Conservation (phyloP, 2,113 vertebrate genomes). For the Perccottus glenii region DNA sequence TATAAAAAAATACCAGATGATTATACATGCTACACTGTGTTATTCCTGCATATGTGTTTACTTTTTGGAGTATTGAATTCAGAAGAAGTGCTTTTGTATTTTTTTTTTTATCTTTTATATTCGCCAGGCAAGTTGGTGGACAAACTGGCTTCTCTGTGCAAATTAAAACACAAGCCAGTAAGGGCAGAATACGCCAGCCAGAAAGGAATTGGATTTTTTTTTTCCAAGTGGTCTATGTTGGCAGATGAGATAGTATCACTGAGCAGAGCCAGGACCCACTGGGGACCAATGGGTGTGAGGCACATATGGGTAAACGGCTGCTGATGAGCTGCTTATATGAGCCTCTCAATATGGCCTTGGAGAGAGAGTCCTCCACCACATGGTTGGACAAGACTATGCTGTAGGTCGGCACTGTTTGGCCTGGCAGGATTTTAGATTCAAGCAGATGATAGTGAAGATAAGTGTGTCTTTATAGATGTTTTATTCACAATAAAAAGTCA, state of each 20-base stretch:
- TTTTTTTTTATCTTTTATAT: background rate
- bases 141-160: constrained; percentile 26
- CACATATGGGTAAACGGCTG: constrained; percentile 81
- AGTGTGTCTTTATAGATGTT: constrained; percentile 16
- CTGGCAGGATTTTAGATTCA: constrained; percentile 39
- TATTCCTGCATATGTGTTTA: background rate
- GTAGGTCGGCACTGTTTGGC: constrained; percentile 46
- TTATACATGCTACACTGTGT: background rate
- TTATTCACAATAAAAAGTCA: background rate
- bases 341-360: constrained; percentile 66
- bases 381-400: constrained; percentile 47
- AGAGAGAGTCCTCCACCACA: constrained; percentile 54
- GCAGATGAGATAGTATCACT: constrained; percentile 77
- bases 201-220: constrained; percentile 41
- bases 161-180: constrained; percentile 40
- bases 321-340: constrained; percentile 75
- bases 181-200: constrained; percentile 50
- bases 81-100: background rate
- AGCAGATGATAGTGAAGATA: constrained; percentile 32
- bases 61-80: background rate
- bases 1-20: constrained; percentile 8
- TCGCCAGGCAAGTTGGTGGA: constrained; percentile 13
- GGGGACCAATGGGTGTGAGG: constrained; percentile 74
- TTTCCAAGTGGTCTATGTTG: constrained; percentile 67
- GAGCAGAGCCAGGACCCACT: constrained; percentile 69